phyloP scores from a whole-genome alignment of 1,140 invertebrate genomes.

The Aphis gossypii region DNA sequence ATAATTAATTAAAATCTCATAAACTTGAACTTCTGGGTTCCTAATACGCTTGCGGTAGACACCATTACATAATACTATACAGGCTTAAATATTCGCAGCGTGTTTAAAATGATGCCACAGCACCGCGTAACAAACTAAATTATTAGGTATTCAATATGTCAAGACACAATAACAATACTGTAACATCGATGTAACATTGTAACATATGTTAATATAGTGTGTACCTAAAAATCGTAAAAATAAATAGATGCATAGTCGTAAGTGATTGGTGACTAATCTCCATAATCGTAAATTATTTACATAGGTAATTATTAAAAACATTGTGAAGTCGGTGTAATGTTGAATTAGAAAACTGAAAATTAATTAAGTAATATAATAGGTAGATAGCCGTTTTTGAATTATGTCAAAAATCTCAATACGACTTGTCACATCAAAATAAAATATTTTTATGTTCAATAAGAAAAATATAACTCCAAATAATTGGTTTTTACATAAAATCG shows the following conservation, averaged over 20 bases:
- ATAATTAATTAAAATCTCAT: conserved; percentile 20
- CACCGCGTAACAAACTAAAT: not conserved
- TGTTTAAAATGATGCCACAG: not conserved
- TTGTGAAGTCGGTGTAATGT: not conserved
- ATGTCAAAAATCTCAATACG: not conserved
- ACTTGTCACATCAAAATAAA: not conserved
- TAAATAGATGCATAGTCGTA: not conserved
- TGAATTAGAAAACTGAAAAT: not conserved
- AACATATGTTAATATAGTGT: not conserved
- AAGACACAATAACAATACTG: not conserved
- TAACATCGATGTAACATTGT: not conserved
- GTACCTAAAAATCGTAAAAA: not conserved
- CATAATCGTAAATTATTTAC: not conserved
- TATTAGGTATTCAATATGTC: conserved; percentile 2
- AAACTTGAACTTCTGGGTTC: not conserved
- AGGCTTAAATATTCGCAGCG: not conserved
- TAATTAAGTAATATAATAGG: not conserved
- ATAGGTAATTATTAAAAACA: not conserved
- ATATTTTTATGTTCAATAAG: not conserved
- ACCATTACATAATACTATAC: conserved; percentile 13
- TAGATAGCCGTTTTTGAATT: not conserved
- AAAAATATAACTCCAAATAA: not conserved
- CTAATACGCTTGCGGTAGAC: not conserved
- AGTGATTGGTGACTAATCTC: not conserved
- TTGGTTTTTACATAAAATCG: not conserved